Base-by-base conservation (phyloP, 2,797 vertebrate species). In the Pampus argenteus region DNA sequence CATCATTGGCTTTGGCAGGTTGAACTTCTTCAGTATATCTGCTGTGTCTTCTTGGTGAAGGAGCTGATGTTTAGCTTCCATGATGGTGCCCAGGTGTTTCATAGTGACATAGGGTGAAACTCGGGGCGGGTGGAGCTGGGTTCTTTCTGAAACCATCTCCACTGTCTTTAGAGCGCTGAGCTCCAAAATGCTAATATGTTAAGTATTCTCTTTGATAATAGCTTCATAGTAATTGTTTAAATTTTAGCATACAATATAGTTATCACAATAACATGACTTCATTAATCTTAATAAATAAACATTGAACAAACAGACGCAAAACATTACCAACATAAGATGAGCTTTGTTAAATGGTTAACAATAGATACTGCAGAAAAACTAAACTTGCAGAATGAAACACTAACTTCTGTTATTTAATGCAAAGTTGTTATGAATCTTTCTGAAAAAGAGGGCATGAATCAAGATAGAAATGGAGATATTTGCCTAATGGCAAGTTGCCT, bases 401-500 rank as follows among this genome's bases (percentile, higher is more conserved):
- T 6, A 28, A 48, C 38, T 44, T 48, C 34, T 48, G 34, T 42
- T 23, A 59, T 76, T 45, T 47, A 31, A 26, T 63, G 68, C 31
- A 58, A 78, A 40, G 42, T 73, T 80, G 70, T 82, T 62, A 78
- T 60, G 60, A 51, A 81, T 80, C 54, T 51, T 38, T 68, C 44
- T 25, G 48, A 67, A 75, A 58, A 48, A 63, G 11, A 69, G 74
- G 71, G 34, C 72, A 87, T 74, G 68, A 78, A 78, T 87, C 78
- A 64, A 88, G 89, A 89, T 88, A 89, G 81, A 88, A 85, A 84
- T 65, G 29, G 78, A 86, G 79, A 87, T 87, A 81, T 91, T 72
- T 76, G 57, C 74, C 77, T 90, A 89, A 91, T 92, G 90, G 85
- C 81, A 85, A 74, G 44, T 86, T 87, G 82, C 75, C 79, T 94